phyloP scores from a whole-genome alignment of 1,140 invertebrate species.

The Ptiloglossa arizonensis region DNA sequence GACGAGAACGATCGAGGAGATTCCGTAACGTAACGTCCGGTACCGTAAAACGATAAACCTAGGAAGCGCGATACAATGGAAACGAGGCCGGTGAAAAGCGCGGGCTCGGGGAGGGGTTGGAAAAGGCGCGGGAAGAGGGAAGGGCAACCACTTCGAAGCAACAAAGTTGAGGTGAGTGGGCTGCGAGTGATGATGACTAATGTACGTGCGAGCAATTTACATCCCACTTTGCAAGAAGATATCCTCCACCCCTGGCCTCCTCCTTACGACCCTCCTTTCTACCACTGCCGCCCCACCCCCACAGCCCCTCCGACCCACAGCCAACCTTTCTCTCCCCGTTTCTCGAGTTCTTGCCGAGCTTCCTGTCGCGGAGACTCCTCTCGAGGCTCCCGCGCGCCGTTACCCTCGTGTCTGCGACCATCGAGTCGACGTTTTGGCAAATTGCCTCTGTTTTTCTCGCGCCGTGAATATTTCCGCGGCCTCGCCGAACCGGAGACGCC shows the following conservation, averaged over 20 bases:
- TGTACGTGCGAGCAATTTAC: conserved; percentile 71
- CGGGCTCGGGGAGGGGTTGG: too few species aligned
- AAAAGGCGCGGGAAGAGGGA: neutral
- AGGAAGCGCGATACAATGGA: neutral
- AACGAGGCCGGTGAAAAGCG: neutral
- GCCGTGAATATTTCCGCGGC: conserved; percentile 53
- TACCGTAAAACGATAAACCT: too few species aligned
- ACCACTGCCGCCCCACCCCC: neutral
- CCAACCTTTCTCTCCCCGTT: neutral
- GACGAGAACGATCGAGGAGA: too few species aligned
- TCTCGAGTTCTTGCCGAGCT: conserved; percentile 48
- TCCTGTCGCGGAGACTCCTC: conserved; percentile 40
- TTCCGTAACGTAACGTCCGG: too few species aligned
- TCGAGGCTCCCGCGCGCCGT: conserved; percentile 43
- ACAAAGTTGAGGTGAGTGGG: conserved; percentile 59
- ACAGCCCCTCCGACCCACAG: too few species aligned
- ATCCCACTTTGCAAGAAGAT: conserved; percentile 67
- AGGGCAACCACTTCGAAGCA: conserved; percentile 27
- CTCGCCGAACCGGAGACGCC: neutral
- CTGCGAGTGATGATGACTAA: conserved; percentile 74
- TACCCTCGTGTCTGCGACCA: conserved; percentile 56
- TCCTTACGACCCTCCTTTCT: conserved; percentile 46
- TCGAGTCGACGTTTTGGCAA: conserved; percentile 73
- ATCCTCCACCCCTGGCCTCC: conserved; percentile 44
- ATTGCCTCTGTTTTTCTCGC: conserved; percentile 72